Conservation (phyloP, 2,888 invertebrate genomes). For the Acanthacorydalis orientalis region DNA sequence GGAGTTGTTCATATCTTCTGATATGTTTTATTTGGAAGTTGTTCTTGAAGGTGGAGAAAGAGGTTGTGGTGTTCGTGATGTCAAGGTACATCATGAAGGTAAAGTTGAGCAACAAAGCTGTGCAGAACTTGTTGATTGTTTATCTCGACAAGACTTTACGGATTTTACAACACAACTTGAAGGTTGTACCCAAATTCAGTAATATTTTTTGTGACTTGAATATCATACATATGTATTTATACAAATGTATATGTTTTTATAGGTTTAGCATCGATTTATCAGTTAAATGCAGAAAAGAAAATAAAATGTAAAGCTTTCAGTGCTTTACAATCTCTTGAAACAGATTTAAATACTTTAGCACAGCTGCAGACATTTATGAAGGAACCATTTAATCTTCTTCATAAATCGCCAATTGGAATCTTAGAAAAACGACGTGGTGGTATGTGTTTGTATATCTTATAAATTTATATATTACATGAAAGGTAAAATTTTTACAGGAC, state of each 20-base stretch:
- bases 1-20: slow-evolving; percentile 80
- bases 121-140: slow-evolving; percentile 70
- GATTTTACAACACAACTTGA: slow-evolving; percentile 89
- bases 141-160: slow-evolving; percentile 72
- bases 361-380: slow-evolving; percentile 60
- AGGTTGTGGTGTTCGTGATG: slow-evolving; percentile 71
- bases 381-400: slow-evolving; percentile 55
- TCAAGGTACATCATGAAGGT: slow-evolving; percentile 82
- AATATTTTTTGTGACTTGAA: too few relatives aligned
- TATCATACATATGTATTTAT: background rate
- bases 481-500: slow-evolving; percentile 35
- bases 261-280: slow-evolving; percentile 77
- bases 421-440: slow-evolving; percentile 69
- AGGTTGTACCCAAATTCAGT: slow-evolving; percentile 17
- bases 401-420: slow-evolving; percentile 79
- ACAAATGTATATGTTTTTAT: background rate
- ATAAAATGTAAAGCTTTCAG: slow-evolving; percentile 87
- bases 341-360: slow-evolving; percentile 67
- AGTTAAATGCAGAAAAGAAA: slow-evolving; percentile 87
- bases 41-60: slow-evolving; percentile 50
- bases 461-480: background rate
- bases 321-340: slow-evolving; percentile 80
- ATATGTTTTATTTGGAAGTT: slow-evolving; percentile 93
- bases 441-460: slow-evolving; percentile 14
- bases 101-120: slow-evolving; percentile 72